phyloP scores from a whole-genome alignment of 2,888 invertebrate species.

The Mongoloraphidia duomilia region DNA sequence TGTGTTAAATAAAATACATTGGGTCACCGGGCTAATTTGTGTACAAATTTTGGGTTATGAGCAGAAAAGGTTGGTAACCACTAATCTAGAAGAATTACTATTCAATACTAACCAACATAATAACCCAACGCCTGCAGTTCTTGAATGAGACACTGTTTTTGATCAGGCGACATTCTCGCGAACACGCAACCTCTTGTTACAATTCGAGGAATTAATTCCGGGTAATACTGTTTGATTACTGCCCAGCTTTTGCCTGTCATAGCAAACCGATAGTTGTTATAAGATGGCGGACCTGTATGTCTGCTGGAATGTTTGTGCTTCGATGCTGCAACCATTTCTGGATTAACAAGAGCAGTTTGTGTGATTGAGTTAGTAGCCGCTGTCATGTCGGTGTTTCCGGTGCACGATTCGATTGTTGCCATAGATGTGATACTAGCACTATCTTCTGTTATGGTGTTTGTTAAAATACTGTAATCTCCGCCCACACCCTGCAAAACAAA shows the following conservation, averaged over 20 bases:
- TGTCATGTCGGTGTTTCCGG: conserved; percentile 12
- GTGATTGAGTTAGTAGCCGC: not conserved
- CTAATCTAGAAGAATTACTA: not conserved
- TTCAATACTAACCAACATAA: conserved; percentile 55
- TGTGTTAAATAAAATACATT: too few relatives aligned
- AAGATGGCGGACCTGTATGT: too few relatives aligned
- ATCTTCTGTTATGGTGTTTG: conserved; percentile 21
- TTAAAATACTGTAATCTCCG: conserved; percentile 8
- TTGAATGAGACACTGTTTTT: conserved; percentile 82
- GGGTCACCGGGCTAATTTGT: too few relatives aligned
- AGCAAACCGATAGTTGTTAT: conserved; percentile 19
- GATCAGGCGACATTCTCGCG: conserved; percentile 88
- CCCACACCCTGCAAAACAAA: not conserved
- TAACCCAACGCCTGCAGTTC: conserved; percentile 77
- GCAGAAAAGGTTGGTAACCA: not conserved
- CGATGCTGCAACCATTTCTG: not conserved
- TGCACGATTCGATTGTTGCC: conserved; percentile 45
- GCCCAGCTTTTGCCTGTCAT: conserved; percentile 51
- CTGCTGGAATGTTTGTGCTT: not conserved
- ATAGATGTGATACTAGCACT: conserved; percentile 46
- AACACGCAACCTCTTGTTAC: conserved; percentile 72
- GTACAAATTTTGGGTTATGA: too few relatives aligned
- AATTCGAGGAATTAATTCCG: conserved; percentile 47
- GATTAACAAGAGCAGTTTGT: not conserved
- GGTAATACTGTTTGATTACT: conserved; percentile 55